Base-by-base conservation (phyloP, 2,888 invertebrate genomes). In the Drosophila prostipennis region DNA sequence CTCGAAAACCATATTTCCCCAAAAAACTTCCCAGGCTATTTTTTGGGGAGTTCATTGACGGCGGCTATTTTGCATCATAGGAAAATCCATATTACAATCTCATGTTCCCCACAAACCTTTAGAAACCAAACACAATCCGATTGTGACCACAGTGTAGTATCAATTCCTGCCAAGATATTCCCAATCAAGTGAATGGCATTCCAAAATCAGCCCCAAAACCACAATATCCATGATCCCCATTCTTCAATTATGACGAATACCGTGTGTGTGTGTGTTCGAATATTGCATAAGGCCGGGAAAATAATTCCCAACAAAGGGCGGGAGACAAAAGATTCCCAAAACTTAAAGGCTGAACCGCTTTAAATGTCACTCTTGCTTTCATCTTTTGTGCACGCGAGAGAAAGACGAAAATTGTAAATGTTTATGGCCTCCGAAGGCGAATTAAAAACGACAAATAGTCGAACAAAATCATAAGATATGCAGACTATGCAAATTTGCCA, bases 281-380 rank as follows among this genome's bases (percentile, higher is more conserved):
- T n/a, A 34, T 68, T 68, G 26, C 68, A 39, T 68, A 68, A 68
- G 70, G 6, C 6, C 10, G 14, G 43, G 53, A 53, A 45, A 34
- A 56, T 43, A 57, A n/a, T 19, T 23, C 32, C 51, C 23, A 13
- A 57, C 29, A 57, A 48, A 29, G 45, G 67, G 40, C 37, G 19
- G 43, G 43, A 32, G 16, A 70, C 40, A 69, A 68, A 68, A 57
- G 71, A 70, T 58, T 49, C 49, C 71, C 37, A 48, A 57, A 37
- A n/a, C 4, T 19, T 36, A 32, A 16, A 52, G 52, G 14, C 51
- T 36, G 45, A 11, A 52, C 19, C 49, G 45, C 58, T 53, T 59
- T 71, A 75, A 87, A 67, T 77, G 82, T 87, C 88, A 83, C 83
- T 87, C 74, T 83, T 83, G 88, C 88, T 83, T 83, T 83, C 86